Conservation (phyloP, 2,797 vertebrate species). For the Lycodopsis pacificus region DNA sequence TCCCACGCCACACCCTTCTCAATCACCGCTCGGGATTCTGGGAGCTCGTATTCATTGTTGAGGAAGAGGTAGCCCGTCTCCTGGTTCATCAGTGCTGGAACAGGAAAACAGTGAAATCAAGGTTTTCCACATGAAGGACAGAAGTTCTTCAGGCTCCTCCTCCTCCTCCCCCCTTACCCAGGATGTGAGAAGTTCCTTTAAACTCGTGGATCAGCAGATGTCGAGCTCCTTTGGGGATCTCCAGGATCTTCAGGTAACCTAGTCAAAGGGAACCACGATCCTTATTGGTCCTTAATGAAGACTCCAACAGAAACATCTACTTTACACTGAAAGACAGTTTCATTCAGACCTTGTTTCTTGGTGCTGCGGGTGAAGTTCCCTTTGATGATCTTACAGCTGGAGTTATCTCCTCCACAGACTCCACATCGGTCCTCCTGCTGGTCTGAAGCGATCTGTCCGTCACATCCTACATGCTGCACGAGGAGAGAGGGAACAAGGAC, state of each 20-base stretch:
- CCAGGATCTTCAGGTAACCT: slow-evolving; percentile 97
- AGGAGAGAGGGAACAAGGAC: not conserved
- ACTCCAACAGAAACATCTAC: too few species aligned
- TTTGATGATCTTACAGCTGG: slow-evolving; percentile 93
- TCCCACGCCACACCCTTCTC: slow-evolving; percentile 95
- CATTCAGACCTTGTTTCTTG: slow-evolving; percentile 79
- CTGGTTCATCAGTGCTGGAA: slow-evolving; percentile 91
- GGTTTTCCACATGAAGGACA: not conserved
- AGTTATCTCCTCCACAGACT: slow-evolving; percentile 94
- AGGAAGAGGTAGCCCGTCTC: slow-evolving; percentile 91
- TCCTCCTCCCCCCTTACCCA: slow-evolving; percentile 84
- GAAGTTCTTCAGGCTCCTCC: not conserved
- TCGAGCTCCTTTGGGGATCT: slow-evolving; percentile 93
- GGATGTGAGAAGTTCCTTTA: slow-evolving; percentile 87
- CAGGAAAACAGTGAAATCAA: not conserved
- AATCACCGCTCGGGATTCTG: slow-evolving; percentile 88
- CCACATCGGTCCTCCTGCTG: slow-evolving; percentile 95
- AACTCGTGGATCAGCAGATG: slow-evolving; percentile 94
- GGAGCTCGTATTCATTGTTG: slow-evolving; percentile 88
- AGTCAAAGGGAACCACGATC: not conserved
- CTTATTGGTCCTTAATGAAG: not conserved
- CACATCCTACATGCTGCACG: slow-evolving; percentile 95
- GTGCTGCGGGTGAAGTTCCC: slow-evolving; percentile 93
- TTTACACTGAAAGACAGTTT: too few species aligned
- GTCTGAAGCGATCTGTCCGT: slow-evolving; percentile 93